Conservation (phyloP, 2,888 invertebrate genomes). For the Xestia rhomboidea region DNA sequence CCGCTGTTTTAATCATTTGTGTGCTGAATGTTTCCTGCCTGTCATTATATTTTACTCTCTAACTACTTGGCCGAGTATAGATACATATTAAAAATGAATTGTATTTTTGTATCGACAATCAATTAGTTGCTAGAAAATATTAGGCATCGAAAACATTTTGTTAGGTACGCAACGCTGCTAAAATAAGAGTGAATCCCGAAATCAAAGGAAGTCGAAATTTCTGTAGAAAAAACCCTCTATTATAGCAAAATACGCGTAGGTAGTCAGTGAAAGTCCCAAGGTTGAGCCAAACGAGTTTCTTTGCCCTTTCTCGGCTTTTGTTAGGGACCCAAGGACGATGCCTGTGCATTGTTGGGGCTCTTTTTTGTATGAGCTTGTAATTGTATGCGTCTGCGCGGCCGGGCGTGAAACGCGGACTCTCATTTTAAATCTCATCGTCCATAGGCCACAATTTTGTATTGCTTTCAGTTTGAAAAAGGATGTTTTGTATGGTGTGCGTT, state of each 20-base stretch:
- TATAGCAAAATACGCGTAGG: constrained; percentile 83
- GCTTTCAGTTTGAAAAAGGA: constrained; percentile 60
- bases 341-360: constrained; percentile 85
- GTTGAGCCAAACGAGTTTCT: constrained; percentile 88
- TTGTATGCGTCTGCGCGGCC: constrained; percentile 88
- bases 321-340: constrained; percentile 88
- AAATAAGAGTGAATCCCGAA: constrained; percentile 39
- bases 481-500: constrained; percentile 62
- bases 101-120: not conserved
- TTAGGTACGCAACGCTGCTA: constrained; percentile 7
- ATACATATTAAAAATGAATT: not conserved
- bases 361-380: constrained; percentile 86
- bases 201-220: constrained; percentile 56
- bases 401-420: constrained; percentile 82
- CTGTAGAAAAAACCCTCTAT: constrained; percentile 51
- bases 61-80: not conserved
- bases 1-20: constrained; percentile 64
- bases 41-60: constrained; percentile 31
- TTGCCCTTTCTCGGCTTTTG: constrained; percentile 90
- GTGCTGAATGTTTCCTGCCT: constrained; percentile 67
- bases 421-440: constrained; percentile 77
- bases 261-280: constrained; percentile 90
- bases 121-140: not conserved
- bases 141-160: not conserved
- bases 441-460: constrained; percentile 76